Evolutionary conservation across 2,888 invertebrate species (phyloP), one percentile per base, ranked within the genome.

Genomic region (Volucella zonaria): DNA sequence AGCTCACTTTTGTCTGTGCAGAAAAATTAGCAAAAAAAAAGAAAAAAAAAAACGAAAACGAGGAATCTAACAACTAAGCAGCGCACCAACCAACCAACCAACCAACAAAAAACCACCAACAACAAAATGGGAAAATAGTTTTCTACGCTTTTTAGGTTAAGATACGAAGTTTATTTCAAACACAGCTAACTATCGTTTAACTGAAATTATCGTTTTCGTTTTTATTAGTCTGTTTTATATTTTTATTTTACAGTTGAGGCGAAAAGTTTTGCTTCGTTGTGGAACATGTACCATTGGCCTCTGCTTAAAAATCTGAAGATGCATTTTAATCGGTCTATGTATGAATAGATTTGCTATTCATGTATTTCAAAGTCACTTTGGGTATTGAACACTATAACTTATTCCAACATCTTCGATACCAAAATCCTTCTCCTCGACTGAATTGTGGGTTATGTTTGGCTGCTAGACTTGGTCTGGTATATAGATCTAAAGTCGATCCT

Each of bases 111-210:
- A 9, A 12, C 38, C 23, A 56, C 38, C 47, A 51, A 56, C 67
- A 76, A 76, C 67, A 42, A 71, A 71, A 71, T 79, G 75, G 75
- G 43, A 83, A 31, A 83, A 80, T 61, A 76, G 74, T 75, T 80
- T 83, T 71, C 66, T 71, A 76, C 18, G 66, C 14, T 80, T 83
- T 80, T 66, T 83, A 51, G 83, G 70, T 80, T 83, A 83, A 83
- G 75, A 83, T 67, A 66, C 23, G 61, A 75, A 66, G 70, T 70
- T 74, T 68, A 42, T 15, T 74, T 15, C n/a, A 49, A 77, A 54
- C 47, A 31, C 43, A 42, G 58, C 62, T 78, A 61, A 68, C 40
- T 78, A 56, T 73, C 77, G 64, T 75, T 83, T 56, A 52, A 59
- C 64, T 70, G 64, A 56, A 52, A 66, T 31, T 58, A 73, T 38